Evolutionary conservation across 2,113 vertebrate genomes (phyloP), one percentile per base, ranked within the genome.

Genomic region (Lanius ludovicianus): DNA sequence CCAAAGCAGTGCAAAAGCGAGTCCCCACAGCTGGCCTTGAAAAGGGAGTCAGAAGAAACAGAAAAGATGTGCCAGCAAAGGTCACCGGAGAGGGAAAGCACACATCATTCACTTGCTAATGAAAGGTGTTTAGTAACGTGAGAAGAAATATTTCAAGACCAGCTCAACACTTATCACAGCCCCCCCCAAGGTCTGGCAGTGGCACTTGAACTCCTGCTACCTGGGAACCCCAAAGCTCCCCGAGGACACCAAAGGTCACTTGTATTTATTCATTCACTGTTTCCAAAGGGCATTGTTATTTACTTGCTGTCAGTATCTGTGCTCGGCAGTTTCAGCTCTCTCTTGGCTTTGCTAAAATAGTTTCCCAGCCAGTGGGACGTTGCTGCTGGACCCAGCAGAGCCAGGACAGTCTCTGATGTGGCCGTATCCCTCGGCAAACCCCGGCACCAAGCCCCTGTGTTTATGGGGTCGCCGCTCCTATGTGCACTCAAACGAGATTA

Each of bases 171-270:
- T 86, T 84, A 11, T 2, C 59, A 42, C 2, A 82, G 35, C 14
- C 31, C 55, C 52, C 22, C 46, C 14, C 46, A 60, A 60, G 42
- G 41, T 79, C 13, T 50, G 30, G 27, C 68, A 65, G 57, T 18
- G 50, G 59, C 81, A 96, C 63, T 84, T 87, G 65, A 93, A 65
- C 87, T 68, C 22, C 64, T 84, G 64, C 65, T 35, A 13, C 83
- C 52, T 33, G 49, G 63, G 56, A 53, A 60, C n/a, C 10, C 6
- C 39, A 41, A 18, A 87, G 15, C 63, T 85, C 73, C 74, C 89
- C 4, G 44, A 27, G 42, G 84, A 56, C 52, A 41, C 27, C 62
- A 25, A 62, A 68, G 78, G 50, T 33, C 63, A 6, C 59, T 3
- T 0, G 27, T 10, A 5, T 90, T 90, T 56, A 55, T 77, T 55